phyloP scores from a whole-genome alignment of 2,888 invertebrate genomes.

The Pimpla rufipes region DNA sequence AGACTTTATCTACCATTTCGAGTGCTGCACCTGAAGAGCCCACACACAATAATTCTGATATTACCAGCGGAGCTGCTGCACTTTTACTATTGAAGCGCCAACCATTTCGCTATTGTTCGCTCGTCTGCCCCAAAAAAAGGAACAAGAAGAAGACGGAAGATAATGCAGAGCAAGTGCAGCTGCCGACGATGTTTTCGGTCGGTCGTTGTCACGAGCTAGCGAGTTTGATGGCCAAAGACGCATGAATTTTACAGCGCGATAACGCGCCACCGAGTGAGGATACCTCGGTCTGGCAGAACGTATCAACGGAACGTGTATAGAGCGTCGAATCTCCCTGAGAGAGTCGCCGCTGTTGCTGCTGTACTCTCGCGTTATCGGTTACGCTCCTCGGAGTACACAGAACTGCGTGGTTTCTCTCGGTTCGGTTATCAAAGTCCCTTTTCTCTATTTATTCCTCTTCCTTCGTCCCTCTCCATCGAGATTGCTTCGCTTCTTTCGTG shows the following conservation, averaged over 20 bases:
- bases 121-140: background rate
- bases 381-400: background rate
- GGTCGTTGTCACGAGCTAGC: conserved; percentile 7
- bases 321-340: conserved; percentile 6
- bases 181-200: conserved; percentile 1
- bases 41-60: conserved; percentile 2
- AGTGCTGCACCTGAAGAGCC: background rate
- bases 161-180: background rate
- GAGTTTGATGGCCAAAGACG: conserved; percentile 35
- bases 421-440: conserved; percentile 35
- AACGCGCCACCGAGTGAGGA: conserved; percentile 15
- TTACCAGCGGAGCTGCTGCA: background rate
- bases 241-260: conserved; percentile 35
- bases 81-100: background rate
- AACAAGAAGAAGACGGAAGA: background rate
- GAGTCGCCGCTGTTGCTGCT: background rate
- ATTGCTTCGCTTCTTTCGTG: background rate
- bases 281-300: conserved; percentile 6
- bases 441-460: conserved; percentile 1
- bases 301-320: conserved; percentile 7
- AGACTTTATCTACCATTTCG: background rate
- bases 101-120: background rate
- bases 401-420: conserved; percentile 15
- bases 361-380: conserved; percentile 1
- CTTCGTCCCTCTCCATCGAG: background rate